Evolutionary conservation across 2,888 invertebrate genomes (phyloP).

Genomic region (Drosophila quinaria): DNA sequence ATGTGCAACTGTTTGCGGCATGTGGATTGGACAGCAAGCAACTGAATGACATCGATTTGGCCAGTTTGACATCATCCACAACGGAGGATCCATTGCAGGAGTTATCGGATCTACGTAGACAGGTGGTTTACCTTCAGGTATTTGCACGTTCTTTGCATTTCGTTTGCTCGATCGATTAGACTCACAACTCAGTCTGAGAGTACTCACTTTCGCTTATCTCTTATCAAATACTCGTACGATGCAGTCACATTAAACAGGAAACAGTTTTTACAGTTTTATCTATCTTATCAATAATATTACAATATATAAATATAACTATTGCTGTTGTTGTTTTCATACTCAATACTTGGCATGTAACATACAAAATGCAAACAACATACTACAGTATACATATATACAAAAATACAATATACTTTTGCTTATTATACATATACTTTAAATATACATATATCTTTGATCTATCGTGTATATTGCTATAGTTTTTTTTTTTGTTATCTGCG

Average conservation of each 20-base stretch:
- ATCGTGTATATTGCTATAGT: slow-evolving; percentile 24
- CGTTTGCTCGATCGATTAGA: slow-evolving; percentile 74
- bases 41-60: slow-evolving; percentile 85
- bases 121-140: slow-evolving; percentile 93
- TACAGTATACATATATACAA: not conserved
- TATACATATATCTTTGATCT: slow-evolving; percentile 1
- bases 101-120: slow-evolving; percentile 92
- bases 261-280: slow-evolving; percentile 21
- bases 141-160: slow-evolving; percentile 74
- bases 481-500: slow-evolving; percentile 21
- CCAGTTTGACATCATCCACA: slow-evolving; percentile 87
- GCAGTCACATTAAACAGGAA: slow-evolving; percentile 49
- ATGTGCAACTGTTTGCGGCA: slow-evolving; percentile 88
- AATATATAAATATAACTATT: slow-evolving; percentile 7
- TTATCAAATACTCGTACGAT: slow-evolving; percentile 36
- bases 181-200: slow-evolving; percentile 43
- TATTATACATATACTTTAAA: slow-evolving; percentile 20
- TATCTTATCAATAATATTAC: slow-evolving; percentile 10
- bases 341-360: slow-evolving; percentile 27
- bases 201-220: slow-evolving; percentile 43
- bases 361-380: slow-evolving; percentile 4
- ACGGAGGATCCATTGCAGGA: slow-evolving; percentile 88
- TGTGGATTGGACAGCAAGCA: slow-evolving; percentile 87
- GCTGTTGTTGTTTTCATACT: slow-evolving; percentile 23
- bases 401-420: slow-evolving; percentile 11